Conservation (phyloP, 2,888 invertebrate species). For the Erebia palarica region DNA sequence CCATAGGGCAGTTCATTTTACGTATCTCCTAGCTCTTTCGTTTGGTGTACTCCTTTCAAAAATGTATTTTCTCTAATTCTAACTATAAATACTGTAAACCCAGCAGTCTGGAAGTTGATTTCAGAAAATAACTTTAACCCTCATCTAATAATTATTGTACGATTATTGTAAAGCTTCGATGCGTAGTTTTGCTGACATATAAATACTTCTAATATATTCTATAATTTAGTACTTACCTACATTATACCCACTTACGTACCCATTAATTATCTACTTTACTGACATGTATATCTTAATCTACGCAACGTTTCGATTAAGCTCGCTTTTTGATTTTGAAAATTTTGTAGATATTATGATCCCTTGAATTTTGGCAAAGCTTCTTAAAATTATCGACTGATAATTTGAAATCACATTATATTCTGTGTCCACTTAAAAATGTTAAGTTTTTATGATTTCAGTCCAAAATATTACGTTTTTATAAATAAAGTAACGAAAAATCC, state of each 20-base stretch:
- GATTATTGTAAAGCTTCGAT: slow-evolving; percentile 75
- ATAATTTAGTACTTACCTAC: slow-evolving; percentile 78
- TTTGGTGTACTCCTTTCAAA: slow-evolving; percentile 33
- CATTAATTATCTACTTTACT: slow-evolving; percentile 72
- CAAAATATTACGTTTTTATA: slow-evolving; percentile 42
- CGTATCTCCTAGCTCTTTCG: slow-evolving; percentile 30
- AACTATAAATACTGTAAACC: slow-evolving; percentile 51
- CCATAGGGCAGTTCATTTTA: slow-evolving; percentile 3
- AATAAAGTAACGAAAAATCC: slow-evolving; percentile 63
- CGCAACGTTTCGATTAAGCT: slow-evolving; percentile 67
- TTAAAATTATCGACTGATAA: slow-evolving; percentile 55
- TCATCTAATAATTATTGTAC: slow-evolving; percentile 72
- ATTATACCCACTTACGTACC: slow-evolving; percentile 76
- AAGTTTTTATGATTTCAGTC: slow-evolving; percentile 40
- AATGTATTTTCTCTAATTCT: slow-evolving; percentile 8
- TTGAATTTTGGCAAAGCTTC: slow-evolving; percentile 73
- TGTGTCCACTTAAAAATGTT: slow-evolving; percentile 36
- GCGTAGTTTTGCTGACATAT: slow-evolving; percentile 78
- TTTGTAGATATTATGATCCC: slow-evolving; percentile 49
- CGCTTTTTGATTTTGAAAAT: slow-evolving; percentile 59
- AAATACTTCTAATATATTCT: slow-evolving; percentile 73
- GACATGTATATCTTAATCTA: slow-evolving; percentile 71
- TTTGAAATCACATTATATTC: slow-evolving; percentile 39
- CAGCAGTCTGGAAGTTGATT: slow-evolving; percentile 70
- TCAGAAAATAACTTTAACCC: slow-evolving; percentile 69